Conservation (phyloP, 2,888 invertebrate genomes). For the Nebria brevicollis region DNA sequence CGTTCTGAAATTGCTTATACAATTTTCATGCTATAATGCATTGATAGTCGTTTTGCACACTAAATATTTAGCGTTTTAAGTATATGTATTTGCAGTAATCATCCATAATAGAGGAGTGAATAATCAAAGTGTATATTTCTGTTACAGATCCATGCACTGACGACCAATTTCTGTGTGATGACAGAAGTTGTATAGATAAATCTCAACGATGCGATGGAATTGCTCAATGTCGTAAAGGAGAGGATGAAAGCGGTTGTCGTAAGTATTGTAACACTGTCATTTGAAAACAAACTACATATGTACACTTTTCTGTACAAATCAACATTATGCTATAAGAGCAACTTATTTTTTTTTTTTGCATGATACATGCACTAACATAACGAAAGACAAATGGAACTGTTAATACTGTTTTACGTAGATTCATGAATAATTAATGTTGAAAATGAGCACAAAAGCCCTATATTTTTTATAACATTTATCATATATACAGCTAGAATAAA, state of each 20-base stretch:
- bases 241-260: constrained; percentile 72
- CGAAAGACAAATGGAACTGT: neutral
- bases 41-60: neutral
- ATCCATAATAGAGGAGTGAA: too few species aligned
- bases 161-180: constrained; percentile 67
- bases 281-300: neutral
- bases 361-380: too few species aligned
- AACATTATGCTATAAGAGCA: neutral
- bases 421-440: too few species aligned
- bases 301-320: neutral
- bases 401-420: constrained; percentile 1
- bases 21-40: neutral
- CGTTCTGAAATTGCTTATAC: neutral
- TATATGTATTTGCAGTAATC: neutral
- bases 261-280: constrained; percentile 33
- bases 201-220: constrained; percentile 64
- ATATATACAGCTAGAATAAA: too few species aligned
- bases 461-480: too few species aligned
- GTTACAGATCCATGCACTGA: constrained; percentile 55
- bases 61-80: neutral
- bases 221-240: constrained; percentile 57
- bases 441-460: too few species aligned
- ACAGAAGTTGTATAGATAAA: constrained; percentile 68
- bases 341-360: too few species aligned
- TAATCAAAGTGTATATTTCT: neutral